A percentile compares a stretch with the other conserved stretches of the same genome.
Evolutionary conservation across 2,888 invertebrate species (phyloP).

Genomic region (Blastobasis lacticolella): DNA sequence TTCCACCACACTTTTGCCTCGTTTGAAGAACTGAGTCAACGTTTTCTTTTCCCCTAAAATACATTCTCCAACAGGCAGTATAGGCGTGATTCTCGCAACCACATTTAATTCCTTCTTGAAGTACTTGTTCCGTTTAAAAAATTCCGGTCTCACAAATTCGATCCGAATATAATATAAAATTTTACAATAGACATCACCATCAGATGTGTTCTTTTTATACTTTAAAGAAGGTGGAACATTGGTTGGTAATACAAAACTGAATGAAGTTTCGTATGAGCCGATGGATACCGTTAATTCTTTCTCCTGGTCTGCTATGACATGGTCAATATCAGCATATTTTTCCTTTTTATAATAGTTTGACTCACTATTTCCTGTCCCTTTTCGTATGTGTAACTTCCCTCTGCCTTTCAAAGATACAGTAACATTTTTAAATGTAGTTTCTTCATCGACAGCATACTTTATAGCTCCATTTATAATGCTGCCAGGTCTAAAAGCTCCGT

Average conservation of each 20-base stretch:
- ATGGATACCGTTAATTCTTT: conserved; percentile 10
- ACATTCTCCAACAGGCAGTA: conserved; percentile 19
- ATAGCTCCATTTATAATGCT: conserved; percentile 16
- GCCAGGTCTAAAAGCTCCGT: conserved; percentile 16
- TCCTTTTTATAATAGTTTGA: conserved; percentile 14
- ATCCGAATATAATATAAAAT: conserved; percentile 32
- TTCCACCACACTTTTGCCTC: conserved; percentile 21
- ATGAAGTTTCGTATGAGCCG: conserved; percentile 24
- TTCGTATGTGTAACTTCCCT: conserved; percentile 11
- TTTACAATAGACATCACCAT: conserved; percentile 16
- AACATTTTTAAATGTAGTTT: conserved; percentile 15
- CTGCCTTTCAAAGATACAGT: conserved; percentile 19
- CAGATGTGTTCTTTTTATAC: conserved; percentile 9
- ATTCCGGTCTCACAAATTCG: conserved; percentile 28
- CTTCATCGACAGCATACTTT: conserved; percentile 18
- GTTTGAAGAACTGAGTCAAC: conserved; percentile 24
- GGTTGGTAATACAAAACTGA: conserved; percentile 26
- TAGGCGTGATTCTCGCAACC: conserved; percentile 23
- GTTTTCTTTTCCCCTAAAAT: conserved; percentile 26
- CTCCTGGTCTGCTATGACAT: conserved; percentile 13
- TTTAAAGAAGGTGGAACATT: conserved; percentile 24
- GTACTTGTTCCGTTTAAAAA: conserved; percentile 25
- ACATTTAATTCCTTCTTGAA: conserved; percentile 29
- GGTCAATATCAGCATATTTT: conserved; percentile 19
- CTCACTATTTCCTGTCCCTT: background rate